These are phyloP conservation scores for Melanogrammus aeglefinus DNA, from an alignment of 2,797 vertebrate species.

Conservation along the genomic window DNA sequence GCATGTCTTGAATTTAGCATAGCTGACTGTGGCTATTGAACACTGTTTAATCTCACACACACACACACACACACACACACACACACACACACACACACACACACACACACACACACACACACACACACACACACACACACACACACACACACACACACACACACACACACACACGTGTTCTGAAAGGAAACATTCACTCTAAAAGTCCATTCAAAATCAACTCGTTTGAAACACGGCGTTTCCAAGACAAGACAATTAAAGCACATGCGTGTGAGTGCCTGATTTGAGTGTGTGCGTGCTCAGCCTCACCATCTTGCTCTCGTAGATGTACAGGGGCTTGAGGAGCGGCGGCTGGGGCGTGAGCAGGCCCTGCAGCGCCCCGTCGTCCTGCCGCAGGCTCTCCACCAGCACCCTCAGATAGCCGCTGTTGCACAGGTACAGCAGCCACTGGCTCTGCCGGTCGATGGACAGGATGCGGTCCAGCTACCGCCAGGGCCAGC, in stretches of 20 bases:
- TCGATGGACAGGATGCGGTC: conserved; percentile 94
- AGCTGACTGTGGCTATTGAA: too few species aligned
- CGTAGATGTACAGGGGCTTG: conserved; percentile 94
- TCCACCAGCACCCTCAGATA: conserved; percentile 95
- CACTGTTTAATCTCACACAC: not conserved
- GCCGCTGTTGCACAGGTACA: conserved; percentile 92
- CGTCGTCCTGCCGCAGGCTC: conserved; percentile 88
- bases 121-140: not conserved
- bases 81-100: not conserved
- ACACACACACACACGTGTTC: too few species aligned
- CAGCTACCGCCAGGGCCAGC: conserved; percentile 91
- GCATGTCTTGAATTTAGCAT: too few species aligned
- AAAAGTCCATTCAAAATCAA: too few species aligned
- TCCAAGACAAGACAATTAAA: too few species aligned
- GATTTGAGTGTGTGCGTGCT: not conserved
- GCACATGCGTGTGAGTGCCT: too few species aligned
- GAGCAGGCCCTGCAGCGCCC: conserved; percentile 86
- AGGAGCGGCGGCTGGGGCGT: conserved; percentile 89
- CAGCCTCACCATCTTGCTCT: conserved; percentile 93
- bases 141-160: conserved; percentile 7
- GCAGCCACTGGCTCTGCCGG: conserved; percentile 91
- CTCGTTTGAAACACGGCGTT: too few species aligned
- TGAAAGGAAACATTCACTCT: too few species aligned
- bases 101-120: conserved; percentile 7
- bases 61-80: not conserved